Conservation (phyloP, 2,797 vertebrate genomes). For the Lacerta agilis region DNA sequence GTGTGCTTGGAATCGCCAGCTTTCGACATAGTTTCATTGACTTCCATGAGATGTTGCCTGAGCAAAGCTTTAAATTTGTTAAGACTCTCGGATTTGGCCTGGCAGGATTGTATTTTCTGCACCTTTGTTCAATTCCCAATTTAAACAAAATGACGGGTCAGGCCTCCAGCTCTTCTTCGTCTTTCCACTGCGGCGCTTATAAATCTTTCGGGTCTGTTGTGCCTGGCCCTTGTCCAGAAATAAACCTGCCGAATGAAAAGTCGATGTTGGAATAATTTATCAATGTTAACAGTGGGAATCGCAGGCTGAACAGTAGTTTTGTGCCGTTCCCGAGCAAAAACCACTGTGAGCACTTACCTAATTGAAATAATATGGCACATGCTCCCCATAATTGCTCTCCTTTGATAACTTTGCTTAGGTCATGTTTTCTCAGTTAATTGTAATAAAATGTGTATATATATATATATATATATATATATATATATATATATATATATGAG, state of each 20-base stretch:
- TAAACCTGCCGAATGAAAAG: constrained; percentile 75
- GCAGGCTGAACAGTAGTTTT: constrained; percentile 80
- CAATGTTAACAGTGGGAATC: constrained; percentile 80
- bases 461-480: constrained; percentile 76
- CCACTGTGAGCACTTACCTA: constrained; percentile 76
- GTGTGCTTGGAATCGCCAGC: not conserved
- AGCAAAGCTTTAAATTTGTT: not conserved
- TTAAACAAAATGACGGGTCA: constrained; percentile 52
- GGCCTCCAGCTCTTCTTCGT: constrained; percentile 71
- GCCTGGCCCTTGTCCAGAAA: constrained; percentile 81
- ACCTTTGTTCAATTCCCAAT: constrained; percentile 45
- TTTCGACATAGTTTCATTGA: not conserved
- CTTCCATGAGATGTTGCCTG: not conserved
- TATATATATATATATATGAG: constrained; percentile 77
- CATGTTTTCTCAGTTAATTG: constrained; percentile 81
- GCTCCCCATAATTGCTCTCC: constrained; percentile 74
- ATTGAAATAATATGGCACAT: constrained; percentile 80
- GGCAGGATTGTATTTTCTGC: constrained; percentile 33
- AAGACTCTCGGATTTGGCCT: not conserved
- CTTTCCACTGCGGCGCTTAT: constrained; percentile 69
- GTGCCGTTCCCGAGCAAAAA: constrained; percentile 73
- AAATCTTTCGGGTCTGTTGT: constrained; percentile 82
- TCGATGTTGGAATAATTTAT: constrained; percentile 81
- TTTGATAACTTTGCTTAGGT: constrained; percentile 79
- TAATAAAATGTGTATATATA: constrained; percentile 78